Evolutionary conservation across 1,140 invertebrate genomes (phyloP).

Genomic region (Apis dorsata): DNA sequence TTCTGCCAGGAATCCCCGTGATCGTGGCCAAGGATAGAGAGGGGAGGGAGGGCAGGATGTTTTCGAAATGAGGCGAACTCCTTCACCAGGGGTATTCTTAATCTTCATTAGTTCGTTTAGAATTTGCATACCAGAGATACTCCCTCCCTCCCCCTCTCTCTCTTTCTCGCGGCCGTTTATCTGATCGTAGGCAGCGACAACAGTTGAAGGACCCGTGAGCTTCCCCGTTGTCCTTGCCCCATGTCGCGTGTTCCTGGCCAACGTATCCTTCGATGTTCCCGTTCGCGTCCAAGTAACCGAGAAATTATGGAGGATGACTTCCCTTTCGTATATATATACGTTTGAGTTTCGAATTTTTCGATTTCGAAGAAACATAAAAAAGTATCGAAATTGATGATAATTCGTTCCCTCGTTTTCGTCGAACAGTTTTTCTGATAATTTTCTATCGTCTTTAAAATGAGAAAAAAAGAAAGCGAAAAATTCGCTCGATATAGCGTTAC

Average conservation of each 20-base stretch:
- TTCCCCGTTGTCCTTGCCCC: slow-evolving; percentile 38
- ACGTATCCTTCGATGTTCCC: neutral
- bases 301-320: too few relatives aligned
- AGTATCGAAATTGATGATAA: too few relatives aligned
- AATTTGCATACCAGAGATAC: slow-evolving; percentile 74
- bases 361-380: too few relatives aligned
- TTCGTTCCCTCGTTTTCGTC: too few relatives aligned
- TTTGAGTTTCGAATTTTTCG: too few relatives aligned
- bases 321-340: too few relatives aligned
- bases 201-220: slow-evolving; percentile 50
- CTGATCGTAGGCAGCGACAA: slow-evolving; percentile 71
- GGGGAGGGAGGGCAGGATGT: slow-evolving; percentile 52
- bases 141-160: neutral
- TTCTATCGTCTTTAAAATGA: neutral
- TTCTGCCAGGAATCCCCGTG: slow-evolving; percentile 67
- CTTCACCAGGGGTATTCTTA: slow-evolving; percentile 73
- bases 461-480: neutral
- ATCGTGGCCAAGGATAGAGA: slow-evolving; percentile 33
- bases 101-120: slow-evolving; percentile 76
- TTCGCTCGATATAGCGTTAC: neutral
- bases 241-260: neutral
- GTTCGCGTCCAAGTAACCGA: neutral
- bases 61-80: slow-evolving; percentile 74
- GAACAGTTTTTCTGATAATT: too few relatives aligned
- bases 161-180: slow-evolving; percentile 57